Conservation (phyloP, 2,113 vertebrate species). For the Callaeas wilsoni region DNA sequence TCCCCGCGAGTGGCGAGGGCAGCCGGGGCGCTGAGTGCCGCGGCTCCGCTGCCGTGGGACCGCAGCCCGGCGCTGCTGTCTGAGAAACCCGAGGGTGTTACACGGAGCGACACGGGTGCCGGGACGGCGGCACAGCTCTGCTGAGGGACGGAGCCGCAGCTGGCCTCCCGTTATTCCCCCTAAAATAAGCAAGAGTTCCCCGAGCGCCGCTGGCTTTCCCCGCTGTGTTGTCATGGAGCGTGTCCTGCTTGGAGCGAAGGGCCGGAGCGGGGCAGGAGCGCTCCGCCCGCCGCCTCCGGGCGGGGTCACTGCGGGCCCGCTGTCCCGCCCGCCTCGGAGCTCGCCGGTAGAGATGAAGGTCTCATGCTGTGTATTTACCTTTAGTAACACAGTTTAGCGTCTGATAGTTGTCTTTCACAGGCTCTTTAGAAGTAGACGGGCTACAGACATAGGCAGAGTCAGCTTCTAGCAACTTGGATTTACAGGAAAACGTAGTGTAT, state of each 20-base stretch:
- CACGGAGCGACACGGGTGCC: fast-evolving
- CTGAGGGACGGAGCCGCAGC: neutral
- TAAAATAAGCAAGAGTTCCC: fast-evolving
- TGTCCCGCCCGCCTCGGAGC: neutral
- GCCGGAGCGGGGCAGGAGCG: neutral
- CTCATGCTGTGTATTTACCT: fast-evolving
- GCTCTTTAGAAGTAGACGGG: fast-evolving
- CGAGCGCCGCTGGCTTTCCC: fast-evolving
- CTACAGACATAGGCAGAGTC: neutral
- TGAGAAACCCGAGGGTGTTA: fast-evolving
- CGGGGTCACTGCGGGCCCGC: neutral
- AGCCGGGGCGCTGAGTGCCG: neutral
- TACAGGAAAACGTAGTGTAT: fast-evolving
- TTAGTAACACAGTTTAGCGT: fast-evolving
- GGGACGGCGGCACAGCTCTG: neutral
- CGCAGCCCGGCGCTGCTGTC: neutral
- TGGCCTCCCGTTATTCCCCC: neutral
- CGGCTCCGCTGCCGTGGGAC: neutral
- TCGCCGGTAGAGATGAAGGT: fast-evolving
- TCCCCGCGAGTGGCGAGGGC: neutral
- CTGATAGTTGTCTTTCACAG: fast-evolving
- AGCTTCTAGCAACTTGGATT: fast-evolving
- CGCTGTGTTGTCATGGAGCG: neutral
- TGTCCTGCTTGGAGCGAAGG: neutral
- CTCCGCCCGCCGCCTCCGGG: neutral